A percentile compares a stretch with the other conserved stretches of the same genome.
Conservation (phyloP, 1,140 invertebrate species). For the Lutraria rhynchaena region DNA sequence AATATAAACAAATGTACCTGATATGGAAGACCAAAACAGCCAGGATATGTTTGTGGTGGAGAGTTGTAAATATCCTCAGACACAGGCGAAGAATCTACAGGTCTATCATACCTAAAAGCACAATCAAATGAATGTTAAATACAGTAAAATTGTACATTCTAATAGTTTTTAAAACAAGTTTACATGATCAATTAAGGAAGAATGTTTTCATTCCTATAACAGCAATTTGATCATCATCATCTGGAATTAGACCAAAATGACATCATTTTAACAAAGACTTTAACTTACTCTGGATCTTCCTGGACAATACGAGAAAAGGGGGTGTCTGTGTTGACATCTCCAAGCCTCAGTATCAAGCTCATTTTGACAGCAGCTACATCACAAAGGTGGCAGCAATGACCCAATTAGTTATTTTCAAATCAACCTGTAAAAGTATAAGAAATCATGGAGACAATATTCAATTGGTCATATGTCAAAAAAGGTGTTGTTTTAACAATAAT, state of each 20-base stretch:
- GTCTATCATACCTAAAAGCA: slow-evolving; percentile 42
- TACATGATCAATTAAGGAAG: too few species aligned
- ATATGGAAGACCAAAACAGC: slow-evolving; percentile 85
- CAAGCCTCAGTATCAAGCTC: slow-evolving; percentile 63
- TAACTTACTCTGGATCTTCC: slow-evolving; percentile 37
- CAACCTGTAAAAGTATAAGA: background rate
- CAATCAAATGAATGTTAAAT: too few species aligned
- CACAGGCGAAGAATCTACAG: slow-evolving; percentile 43
- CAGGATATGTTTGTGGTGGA: slow-evolving; percentile 72
- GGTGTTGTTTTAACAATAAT: too few species aligned
- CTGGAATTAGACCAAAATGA: too few species aligned
- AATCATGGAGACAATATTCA: too few species aligned
- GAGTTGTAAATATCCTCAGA: slow-evolving; percentile 45
- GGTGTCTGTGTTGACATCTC: slow-evolving; percentile 57
- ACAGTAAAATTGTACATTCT: too few species aligned
- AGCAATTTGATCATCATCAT: too few species aligned
- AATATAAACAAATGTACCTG: slow-evolving; percentile 85
- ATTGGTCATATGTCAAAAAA: too few species aligned
- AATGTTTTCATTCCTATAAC: too few species aligned
- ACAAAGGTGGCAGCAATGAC: background rate
- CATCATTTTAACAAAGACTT: too few species aligned
- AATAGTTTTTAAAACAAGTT: too few species aligned
- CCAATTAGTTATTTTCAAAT: too few species aligned
- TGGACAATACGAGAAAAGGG: slow-evolving; percentile 20
- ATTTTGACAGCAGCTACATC: slow-evolving; percentile 50